A percentile compares a stretch with the other conserved stretches of the same genome.
These are phyloP conservation scores for Sinocyclocheilus maitianheensis DNA, from an alignment of 2,113 vertebrate genomes.

Conservation along the genomic window DNA sequence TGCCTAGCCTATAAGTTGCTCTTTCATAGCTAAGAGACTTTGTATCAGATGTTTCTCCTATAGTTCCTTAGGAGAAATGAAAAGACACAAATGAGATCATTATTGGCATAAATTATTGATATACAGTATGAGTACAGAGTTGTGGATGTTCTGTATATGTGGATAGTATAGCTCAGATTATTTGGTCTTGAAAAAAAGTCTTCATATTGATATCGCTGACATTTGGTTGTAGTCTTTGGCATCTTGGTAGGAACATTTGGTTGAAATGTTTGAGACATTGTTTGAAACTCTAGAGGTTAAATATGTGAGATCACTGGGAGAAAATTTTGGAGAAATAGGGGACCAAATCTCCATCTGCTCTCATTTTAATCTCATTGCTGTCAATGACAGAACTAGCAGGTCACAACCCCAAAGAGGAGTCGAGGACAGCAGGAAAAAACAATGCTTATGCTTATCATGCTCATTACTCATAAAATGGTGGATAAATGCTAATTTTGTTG, in stretches of 20 bases:
- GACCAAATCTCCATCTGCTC: neutral
- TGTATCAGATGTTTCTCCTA: neutral
- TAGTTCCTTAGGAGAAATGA: neutral
- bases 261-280: neutral
- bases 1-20: neutral
- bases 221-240: neutral
- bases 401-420: neutral
- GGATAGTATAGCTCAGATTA: too few species aligned
- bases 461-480: neutral
- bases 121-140: neutral
- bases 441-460: neutral
- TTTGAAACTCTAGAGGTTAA: neutral
- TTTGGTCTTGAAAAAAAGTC: too few species aligned
- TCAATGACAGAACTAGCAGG: neutral
- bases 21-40: neutral
- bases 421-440: neutral
- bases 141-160: neutral
- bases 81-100: neutral
- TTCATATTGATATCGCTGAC: neutral
- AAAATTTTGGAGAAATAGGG: neutral
- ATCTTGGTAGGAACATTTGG: neutral
- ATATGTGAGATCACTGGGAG: neutral
- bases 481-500: neutral
- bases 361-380: conserved; percentile 1
- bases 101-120: neutral